phyloP scores from a whole-genome alignment of 2,888 invertebrate genomes.

The Abrostola triplasia region DNA sequence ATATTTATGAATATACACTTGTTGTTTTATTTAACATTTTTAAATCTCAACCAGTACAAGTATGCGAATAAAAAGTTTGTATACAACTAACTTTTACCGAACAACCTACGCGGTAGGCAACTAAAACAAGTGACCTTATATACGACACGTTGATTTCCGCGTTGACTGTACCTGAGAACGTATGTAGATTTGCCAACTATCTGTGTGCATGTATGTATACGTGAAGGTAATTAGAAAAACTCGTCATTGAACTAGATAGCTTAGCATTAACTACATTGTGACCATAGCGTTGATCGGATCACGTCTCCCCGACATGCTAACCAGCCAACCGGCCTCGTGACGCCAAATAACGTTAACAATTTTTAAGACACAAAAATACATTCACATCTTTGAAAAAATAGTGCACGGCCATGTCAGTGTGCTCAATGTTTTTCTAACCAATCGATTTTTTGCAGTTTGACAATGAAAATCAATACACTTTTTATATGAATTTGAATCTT shows the following conservation, averaged over 20 bases:
- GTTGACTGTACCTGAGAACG: slow-evolving; percentile 37
- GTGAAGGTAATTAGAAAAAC: slow-evolving; percentile 55
- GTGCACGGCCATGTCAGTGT: slow-evolving; percentile 14
- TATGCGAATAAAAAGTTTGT: background rate
- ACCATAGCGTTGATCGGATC: slow-evolving; percentile 29
- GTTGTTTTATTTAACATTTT: slow-evolving; percentile 1
- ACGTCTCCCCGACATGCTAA: slow-evolving; percentile 31
- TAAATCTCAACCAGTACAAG: background rate
- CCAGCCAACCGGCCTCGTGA: slow-evolving; percentile 18
- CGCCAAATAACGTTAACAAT: slow-evolving; percentile 10
- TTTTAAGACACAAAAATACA: slow-evolving; percentile 10
- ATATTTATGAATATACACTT: background rate
- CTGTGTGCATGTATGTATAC: slow-evolving; percentile 10
- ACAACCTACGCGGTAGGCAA: slow-evolving; percentile 38
- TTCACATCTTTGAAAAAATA: slow-evolving; percentile 20
- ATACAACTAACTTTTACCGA: slow-evolving; percentile 43
- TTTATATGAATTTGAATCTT: no score
- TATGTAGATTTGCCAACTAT: slow-evolving; percentile 16
- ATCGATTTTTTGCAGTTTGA: background rate
- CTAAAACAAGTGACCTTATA: slow-evolving; percentile 69
- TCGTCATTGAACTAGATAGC: slow-evolving; percentile 56
- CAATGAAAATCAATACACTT: background rate
- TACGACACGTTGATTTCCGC: slow-evolving; percentile 60
- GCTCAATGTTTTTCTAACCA: background rate
- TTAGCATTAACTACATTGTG: slow-evolving; percentile 39